Evolutionary conservation across 2,888 invertebrate genomes (phyloP), one percentile per base, ranked within the genome.

Genomic region (Perdita meconis): DNA sequence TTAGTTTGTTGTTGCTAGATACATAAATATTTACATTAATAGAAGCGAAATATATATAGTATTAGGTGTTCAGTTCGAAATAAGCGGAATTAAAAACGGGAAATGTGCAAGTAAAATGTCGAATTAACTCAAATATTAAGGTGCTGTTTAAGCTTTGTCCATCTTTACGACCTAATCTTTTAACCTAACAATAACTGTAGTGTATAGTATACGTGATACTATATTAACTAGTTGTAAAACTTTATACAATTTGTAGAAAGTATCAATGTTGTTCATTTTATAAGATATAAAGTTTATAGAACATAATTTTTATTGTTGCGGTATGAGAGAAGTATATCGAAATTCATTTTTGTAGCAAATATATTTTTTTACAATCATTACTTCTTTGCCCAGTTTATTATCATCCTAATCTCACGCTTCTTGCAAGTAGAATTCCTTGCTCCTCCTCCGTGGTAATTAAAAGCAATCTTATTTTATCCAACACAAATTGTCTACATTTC

Each of bases 401-500:
- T 19, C 22, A n/a, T 36, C 10, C 2, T 3, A 1, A 16, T 22
- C 5, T 16, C 2, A 0, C 12, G 4, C 16, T 64, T 1, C 30
- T 1, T 3, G 19, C 1, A 36, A 12, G 1, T 19, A 40, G 12
- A n/a, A 51, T 16, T 42, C 13, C 38, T n/a, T 16, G 40, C 6
- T 16, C n/a, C 61, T 61, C 60, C 13, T 65, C 30, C 1, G 2
- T 8, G 0, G 26, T 16, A 44, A 22, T 12, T 44, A 78, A 51
- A n/a, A 78, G 50, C 26, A 38, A 42, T 36, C 12, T 47, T 56
- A 76, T 55, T 56, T 61, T 50, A 44, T 76, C 55, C 6, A 69
- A 34, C 42, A 65, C 77, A 1, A 42, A 3, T 44, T 76, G 60
- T 16, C 40, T 80, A 24, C 79, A 80, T 47, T 65, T 78, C 79